These are phyloP conservation scores for Macrosiphum euphorbiae DNA, from an alignment of 2,888 invertebrate species.

Conservation along the genomic window DNA sequence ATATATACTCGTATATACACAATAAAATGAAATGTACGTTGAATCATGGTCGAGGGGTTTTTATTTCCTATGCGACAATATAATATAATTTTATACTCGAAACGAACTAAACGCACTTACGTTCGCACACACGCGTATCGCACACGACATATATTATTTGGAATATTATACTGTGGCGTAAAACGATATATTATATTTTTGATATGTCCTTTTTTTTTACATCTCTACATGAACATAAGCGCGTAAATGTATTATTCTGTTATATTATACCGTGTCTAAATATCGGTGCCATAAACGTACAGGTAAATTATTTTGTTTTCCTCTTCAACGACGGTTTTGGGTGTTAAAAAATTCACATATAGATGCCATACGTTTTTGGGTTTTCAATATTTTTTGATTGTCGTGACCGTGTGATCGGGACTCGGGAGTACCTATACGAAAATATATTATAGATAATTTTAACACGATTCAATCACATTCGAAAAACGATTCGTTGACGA, in stretches of 20 bases:
- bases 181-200: not conserved
- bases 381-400: not conserved
- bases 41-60: slow-evolving; percentile 5
- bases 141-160: not conserved
- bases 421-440: not conserved
- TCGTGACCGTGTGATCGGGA: not conserved
- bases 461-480: not conserved
- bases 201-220: not conserved
- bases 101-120: slow-evolving; percentile 27
- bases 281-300: not conserved
- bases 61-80: slow-evolving; percentile 40
- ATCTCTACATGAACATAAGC: not conserved
- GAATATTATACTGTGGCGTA: not conserved
- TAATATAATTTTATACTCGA: slow-evolving; percentile 4
- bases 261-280: not conserved
- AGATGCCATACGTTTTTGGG: not conserved
- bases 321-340: not conserved
- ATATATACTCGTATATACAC: not conserved
- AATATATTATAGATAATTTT: not conserved
- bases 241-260: not conserved
- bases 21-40: not conserved
- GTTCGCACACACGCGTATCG: not conserved
- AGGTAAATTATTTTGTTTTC: not conserved
- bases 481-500: not conserved
- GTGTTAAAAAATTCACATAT: not conserved